Percentiles rank a stretch among this genome's conserved stretches.
Evolutionary conservation across 2,888 invertebrate species (phyloP).

Genomic region (Cheilosia urbana): DNA sequence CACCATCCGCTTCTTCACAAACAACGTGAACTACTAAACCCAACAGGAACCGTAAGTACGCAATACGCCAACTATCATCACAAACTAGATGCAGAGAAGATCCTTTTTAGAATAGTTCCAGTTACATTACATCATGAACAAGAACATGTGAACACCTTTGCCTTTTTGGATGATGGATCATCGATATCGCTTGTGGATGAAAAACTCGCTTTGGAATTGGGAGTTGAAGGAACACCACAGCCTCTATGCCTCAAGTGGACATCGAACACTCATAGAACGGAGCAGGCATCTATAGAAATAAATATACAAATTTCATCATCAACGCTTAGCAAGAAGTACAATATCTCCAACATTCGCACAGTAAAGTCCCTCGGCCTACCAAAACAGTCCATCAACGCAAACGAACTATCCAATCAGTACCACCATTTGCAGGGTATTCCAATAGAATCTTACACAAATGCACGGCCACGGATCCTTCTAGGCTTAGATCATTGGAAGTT

Average conservation of each 20-base stretch:
- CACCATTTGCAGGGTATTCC: not conserved
- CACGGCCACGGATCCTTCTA: not conserved
- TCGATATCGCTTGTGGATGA: constrained; percentile 25
- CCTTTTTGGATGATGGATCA: constrained; percentile 31
- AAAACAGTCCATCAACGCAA: constrained; percentile 3
- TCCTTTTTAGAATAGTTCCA: constrained; percentile 24
- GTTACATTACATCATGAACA: constrained; percentile 1
- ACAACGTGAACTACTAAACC: not conserved
- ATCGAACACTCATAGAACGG: constrained; percentile 10
- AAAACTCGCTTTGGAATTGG: not conserved
- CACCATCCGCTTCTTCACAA: constrained; percentile 63
- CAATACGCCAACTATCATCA: not conserved
- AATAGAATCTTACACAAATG: constrained; percentile 8
- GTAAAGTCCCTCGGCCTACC: constrained; percentile 16
- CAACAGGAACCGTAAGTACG: not conserved
- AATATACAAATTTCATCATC: constrained; percentile 15
- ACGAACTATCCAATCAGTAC: not conserved
- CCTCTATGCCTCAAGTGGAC: constrained; percentile 42
- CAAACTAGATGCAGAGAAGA: not conserved
- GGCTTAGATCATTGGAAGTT: constrained; percentile 2
- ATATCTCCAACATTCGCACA: constrained; percentile 17
- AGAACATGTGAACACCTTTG: constrained; percentile 4
- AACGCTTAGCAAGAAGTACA: not conserved
- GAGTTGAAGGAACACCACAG: constrained; percentile 1
- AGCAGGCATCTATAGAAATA: constrained; percentile 3